phyloP scores from a whole-genome alignment of 2,888 invertebrate genomes.

The Polymixis flavicincta region DNA sequence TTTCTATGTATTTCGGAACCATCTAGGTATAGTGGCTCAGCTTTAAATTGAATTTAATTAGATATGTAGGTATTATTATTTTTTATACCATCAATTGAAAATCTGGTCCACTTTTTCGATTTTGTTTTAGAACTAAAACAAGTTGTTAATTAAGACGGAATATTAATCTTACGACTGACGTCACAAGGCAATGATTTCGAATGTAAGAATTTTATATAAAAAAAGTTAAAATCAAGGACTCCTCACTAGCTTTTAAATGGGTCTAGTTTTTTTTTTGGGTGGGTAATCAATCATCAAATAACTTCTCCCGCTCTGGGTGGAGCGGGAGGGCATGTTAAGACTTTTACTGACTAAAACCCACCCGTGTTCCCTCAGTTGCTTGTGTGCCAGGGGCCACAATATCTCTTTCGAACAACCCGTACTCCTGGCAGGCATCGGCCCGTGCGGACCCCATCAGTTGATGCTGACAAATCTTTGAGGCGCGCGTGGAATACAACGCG shows the following conservation, averaged over 20 bases:
- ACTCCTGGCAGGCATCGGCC: no score
- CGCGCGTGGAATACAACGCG: no score
- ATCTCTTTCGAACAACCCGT: no score
- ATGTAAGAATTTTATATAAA: neutral
- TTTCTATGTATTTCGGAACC: neutral
- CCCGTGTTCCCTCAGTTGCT: no score
- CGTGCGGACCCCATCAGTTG: no score
- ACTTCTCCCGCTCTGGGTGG: no score
- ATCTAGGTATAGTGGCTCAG: neutral
- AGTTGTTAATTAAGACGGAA: conserved; percentile 25
- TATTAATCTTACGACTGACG: conserved; percentile 29
- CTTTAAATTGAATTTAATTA: neutral
- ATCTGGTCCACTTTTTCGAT: neutral
- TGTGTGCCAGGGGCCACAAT: no score
- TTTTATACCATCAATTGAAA: neutral
- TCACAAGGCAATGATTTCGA: conserved; percentile 17
- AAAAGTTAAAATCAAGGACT: conserved; percentile 13
- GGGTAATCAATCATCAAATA: no score
- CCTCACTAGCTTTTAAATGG: neutral
- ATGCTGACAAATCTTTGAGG: no score
- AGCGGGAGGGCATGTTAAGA: no score
- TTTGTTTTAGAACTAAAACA: conserved; percentile 19
- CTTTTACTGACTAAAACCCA: no score
- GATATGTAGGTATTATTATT: neutral
- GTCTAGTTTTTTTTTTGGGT: no score